A percentile compares a stretch with the other conserved stretches of the same genome.
Evolutionary conservation across 2,888 invertebrate species (phyloP).

Genomic region (Limenitis camilla): DNA sequence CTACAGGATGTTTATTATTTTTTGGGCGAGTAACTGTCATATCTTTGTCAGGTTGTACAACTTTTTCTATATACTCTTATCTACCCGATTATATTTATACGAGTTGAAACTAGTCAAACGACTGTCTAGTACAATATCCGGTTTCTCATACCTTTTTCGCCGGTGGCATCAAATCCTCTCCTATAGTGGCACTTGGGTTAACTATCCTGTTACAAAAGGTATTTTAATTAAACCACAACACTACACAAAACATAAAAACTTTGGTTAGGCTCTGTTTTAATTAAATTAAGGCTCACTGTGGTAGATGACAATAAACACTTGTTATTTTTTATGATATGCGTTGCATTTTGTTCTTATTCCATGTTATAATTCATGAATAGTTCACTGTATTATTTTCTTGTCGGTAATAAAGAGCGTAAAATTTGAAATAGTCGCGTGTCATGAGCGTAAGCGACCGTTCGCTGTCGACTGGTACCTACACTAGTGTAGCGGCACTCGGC

Average conservation of each 20-base stretch:
- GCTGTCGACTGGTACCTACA: conserved; percentile 57
- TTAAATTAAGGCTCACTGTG: conserved; percentile 15
- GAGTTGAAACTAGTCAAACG: conserved; percentile 53
- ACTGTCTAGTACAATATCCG: conserved; percentile 62
- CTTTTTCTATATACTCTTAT: conserved; percentile 23
- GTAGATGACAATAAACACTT: conserved; percentile 5
- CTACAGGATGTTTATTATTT: conserved; percentile 10
- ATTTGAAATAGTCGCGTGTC: conserved; percentile 24
- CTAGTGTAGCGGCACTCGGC: conserved; percentile 39
- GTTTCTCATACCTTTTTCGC: conserved; percentile 67
- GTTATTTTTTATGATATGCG: conserved; percentile 1
- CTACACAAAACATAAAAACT: conserved; percentile 61
- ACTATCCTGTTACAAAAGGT: conserved; percentile 31
- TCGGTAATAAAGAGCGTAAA: conserved; percentile 32
- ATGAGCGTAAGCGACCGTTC: conserved; percentile 57
- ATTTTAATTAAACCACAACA: conserved; percentile 46
- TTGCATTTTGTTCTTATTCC: conserved; percentile 5
- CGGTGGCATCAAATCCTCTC: conserved; percentile 58
- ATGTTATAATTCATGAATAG: conserved; percentile 27
- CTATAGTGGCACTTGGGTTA: conserved; percentile 18
- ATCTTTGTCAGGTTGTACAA: conserved; percentile 35
- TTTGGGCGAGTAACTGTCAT: conserved; percentile 26
- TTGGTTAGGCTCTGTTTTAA: conserved; percentile 27
- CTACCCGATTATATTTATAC: conserved; percentile 42
- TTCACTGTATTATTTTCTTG: conserved; percentile 32